These are phyloP conservation scores for Barnardius zonarius DNA, from an alignment of 2,113 vertebrate genomes.

Conservation along the genomic window DNA sequence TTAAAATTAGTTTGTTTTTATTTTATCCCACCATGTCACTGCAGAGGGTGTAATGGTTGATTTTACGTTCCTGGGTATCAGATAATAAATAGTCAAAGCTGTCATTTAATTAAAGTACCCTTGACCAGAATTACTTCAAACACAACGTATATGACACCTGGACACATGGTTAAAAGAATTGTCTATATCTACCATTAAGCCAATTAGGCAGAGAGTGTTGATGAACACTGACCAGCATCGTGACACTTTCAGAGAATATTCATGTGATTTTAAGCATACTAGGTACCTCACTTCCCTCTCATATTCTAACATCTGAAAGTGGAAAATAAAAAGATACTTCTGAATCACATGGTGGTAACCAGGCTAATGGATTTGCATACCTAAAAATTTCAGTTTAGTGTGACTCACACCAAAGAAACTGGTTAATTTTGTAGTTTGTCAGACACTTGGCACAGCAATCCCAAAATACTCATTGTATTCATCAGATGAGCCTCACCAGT, in stretches of 20 bases:
- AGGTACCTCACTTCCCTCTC: neutral
- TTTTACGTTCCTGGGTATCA: neutral
- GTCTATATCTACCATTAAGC: neutral
- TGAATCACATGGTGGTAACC: neutral
- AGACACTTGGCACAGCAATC: neutral
- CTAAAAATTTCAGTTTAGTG: neutral
- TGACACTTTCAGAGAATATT: neutral
- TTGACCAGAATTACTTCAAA: neutral
- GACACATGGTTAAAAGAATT: neutral
- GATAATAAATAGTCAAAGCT: neutral
- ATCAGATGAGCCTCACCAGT: fast-evolving
- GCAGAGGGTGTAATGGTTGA: neutral
- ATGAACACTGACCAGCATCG: neutral
- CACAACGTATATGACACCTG: neutral
- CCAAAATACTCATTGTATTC: neutral
- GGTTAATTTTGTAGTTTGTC: neutral
- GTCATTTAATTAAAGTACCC: neutral
- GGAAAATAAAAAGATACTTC: neutral
- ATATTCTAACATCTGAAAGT: neutral
- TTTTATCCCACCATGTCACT: neutral
- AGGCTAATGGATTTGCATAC: neutral
- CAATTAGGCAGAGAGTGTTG: neutral
- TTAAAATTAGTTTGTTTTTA: neutral
- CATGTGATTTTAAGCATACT: neutral
- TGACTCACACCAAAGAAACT: neutral